A percentile compares a stretch with the other conserved stretches of the same genome.
Conservation (phyloP, 2,113 vertebrate genomes). For the cat (Felis catus) region F.catus_Fca126_mat1.0 CM031413.1:97492001-97492500, state of each 20-base stretch:
- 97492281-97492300: neutral
- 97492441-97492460: rapidly evolving
- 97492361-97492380: neutral
- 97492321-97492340: neutral
- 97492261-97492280: neutral
- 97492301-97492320: neutral
- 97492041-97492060: no score
- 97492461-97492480: neutral
- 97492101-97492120: no score
- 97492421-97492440: neutral
- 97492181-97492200: no score
- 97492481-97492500: neutral
- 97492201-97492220: no score
- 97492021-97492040: neutral
- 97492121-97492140: no score
- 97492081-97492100: no score
- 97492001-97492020: neutral
- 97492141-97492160: no score
- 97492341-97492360: neutral
- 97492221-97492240: neutral
- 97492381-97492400: neutral
- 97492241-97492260: neutral
- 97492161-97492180: no score
- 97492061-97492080: no score
- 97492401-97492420: neutral